A percentile compares a stretch with the other conserved stretches of the same genome.
These are phyloP conservation scores for Cinara cedri DNA, from an alignment of 2,888 invertebrate species.

Conservation along the genomic window DNA sequence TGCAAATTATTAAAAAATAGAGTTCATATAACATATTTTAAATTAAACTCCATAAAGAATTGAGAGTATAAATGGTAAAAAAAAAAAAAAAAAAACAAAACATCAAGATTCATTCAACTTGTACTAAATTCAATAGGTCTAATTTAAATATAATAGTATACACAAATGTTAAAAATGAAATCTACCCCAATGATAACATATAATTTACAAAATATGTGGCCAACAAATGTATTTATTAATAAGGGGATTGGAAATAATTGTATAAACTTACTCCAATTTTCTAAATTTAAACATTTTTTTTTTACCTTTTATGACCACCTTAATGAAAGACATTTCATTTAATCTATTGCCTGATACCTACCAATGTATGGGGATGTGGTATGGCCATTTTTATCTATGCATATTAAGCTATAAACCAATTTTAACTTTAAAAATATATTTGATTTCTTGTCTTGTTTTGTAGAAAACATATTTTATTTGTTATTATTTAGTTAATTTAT, in stretches of 20 bases:
- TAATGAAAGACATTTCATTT: neutral
- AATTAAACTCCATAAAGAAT: conserved; percentile 39
- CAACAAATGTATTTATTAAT: conserved; percentile 11
- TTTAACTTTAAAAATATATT: too few species aligned
- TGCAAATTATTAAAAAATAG: conserved; percentile 36
- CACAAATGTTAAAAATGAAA: conserved; percentile 39
- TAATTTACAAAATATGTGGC: neutral
- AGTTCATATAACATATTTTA: conserved; percentile 17
- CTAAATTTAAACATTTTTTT: too few species aligned
- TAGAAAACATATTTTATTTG: too few species aligned
- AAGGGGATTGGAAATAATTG: too few species aligned
- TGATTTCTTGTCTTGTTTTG: too few species aligned
- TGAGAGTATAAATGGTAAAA: conserved; percentile 30
- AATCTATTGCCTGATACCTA: too few species aligned
- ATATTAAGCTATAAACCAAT: too few species aligned
- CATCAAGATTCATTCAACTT: conserved; percentile 23
- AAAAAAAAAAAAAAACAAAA: conserved; percentile 13
- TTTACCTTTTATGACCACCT: neutral
- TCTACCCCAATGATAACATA: conserved; percentile 16
- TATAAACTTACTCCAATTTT: too few species aligned
- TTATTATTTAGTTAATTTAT: too few species aligned
- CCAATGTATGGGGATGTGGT: too few species aligned
- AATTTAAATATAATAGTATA: conserved; percentile 53
- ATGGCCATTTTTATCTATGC: too few species aligned
- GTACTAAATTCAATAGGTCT: conserved; percentile 45